Evolutionary conservation across 2,888 invertebrate species (phyloP), one percentile per base, ranked within the genome.

Genomic region (Nebria brevicollis): DNA sequence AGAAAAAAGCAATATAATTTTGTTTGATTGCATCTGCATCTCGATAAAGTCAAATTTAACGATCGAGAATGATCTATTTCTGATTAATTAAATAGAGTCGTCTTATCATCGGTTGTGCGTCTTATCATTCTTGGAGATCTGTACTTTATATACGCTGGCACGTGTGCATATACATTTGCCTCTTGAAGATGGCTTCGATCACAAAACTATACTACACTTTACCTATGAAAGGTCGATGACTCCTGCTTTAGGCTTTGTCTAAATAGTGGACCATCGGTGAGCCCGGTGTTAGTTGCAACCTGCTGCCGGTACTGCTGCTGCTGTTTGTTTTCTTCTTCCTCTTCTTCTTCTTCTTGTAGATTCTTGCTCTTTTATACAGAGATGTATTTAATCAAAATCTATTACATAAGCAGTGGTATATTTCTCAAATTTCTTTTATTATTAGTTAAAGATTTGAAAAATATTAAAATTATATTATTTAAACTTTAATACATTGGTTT

Each of bases 111-210:
- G 70, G 26, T 26, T 15, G 26, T 70, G 43, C 5, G 34, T 42
- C 20, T 20, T 77, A 77, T 77, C 77, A 70, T 72, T 77, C 72
- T 43, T 70, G 72, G 77, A 77, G 77, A 77, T 77, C 77, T 72
- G 26, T 34, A 76, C 13, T 76, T 73, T 54, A 54, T 54, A 54
- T 54, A 54, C 7, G 13, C 54, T 10, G 77, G 77, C 77, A 77
- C 77, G 77, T 77, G 77, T 77, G 34, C 25, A 70, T 26, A 25
- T 42, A 43, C 25, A 13, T 66, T 34, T 66, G 72, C 64, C 72
- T 72, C 77, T 54, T 54, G 54, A 8, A 54, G 54, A 54, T 54
- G 54, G 54, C 13, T 13, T 54, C 54, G 54, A 54, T 54, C 54
- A 54, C 70, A 70, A 70, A 70, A 70, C 26, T 70, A 70, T 34